A percentile compares a stretch with the other conserved stretches of the same genome.
These are phyloP conservation scores for Epinotia nisella DNA, from an alignment of 2,888 invertebrate genomes.

Conservation along the genomic window DNA sequence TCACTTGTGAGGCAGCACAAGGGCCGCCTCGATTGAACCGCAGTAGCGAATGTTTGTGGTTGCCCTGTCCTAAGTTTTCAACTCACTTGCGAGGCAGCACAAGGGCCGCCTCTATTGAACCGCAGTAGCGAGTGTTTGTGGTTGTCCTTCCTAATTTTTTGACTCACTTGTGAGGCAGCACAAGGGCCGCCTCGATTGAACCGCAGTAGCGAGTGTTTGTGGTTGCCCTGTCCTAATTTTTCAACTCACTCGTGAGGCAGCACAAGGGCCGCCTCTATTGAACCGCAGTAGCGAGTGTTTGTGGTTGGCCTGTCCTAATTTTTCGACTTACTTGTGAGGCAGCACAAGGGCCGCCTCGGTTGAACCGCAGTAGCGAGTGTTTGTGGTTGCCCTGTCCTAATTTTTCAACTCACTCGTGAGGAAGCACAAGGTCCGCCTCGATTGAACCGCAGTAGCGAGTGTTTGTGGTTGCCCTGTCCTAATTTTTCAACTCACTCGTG, in stretches of 20 bases:
- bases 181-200: neutral
- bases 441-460: neutral
- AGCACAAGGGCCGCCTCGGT: conserved; percentile 81
- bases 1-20: conserved; percentile 95
- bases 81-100: too few relatives aligned
- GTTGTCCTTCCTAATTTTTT: too few relatives aligned
- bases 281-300: neutral
- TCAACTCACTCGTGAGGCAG: conserved; percentile 93
- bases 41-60: neutral
- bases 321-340: conserved; percentile 91
- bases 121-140: neutral
- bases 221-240: neutral
- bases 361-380: neutral
- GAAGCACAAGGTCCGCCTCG: conserved; percentile 85
- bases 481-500: conserved; percentile 87
- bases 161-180: too few relatives aligned
- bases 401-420: conserved; percentile 89
- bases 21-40: neutral
- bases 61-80: too few relatives aligned
- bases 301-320: neutral
- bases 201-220: neutral
- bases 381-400: neutral
- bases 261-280: conserved; percentile 59
- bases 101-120: neutral
- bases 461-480: neutral